Evolutionary conservation across 2,888 invertebrate species (phyloP), one percentile per base, ranked within the genome.

Genomic region (Meiosimyza platycephala): DNA sequence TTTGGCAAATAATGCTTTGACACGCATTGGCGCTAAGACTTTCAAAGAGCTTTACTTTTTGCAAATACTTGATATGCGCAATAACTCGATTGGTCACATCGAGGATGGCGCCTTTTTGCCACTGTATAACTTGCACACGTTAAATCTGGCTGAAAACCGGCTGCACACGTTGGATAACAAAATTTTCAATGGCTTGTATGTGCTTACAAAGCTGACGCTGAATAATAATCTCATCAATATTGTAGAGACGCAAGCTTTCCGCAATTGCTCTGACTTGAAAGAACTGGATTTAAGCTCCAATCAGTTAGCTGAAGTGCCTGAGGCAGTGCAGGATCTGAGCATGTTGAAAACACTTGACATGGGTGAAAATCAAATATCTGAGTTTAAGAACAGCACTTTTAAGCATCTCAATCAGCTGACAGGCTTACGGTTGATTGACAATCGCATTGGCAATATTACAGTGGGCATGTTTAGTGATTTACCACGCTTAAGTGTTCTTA

Each of bases 201-300:
- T 95, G 72, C 88, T 96, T 50, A 94, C 93, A 80, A 94, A 95
- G 85, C 89, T 96, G 73, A 95, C 94, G 62, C 89, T 96, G 51
- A 95, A 95, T 84, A 95, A 95, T 83, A 96, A 96, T 88, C 89
- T 93, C 79, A 92, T 96, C 73, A 92, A 92, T 78, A 92, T 90
- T 82, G 91, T 95, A 76, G 94, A 95, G 84, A 88, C 91, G 54
- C 92, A 93, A 84, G 93, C 95, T 16, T 95, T 96, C 82, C 93
- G 93, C 83, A 96, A 96, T 86, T 96, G 94, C 84, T 94, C 94
- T 2, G 94, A 95, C 81, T 89, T 96, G 60, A 95, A 95, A 88
- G 96, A 96, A 85, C 88, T 97, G 69, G 96, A 96, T 86, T 88
- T 97, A 75, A 95, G 95, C 86, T 94, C 95, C 33, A 97, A 97